Conservation (phyloP, 1,140 invertebrate species). For the Pogonus chalceus region DNA sequence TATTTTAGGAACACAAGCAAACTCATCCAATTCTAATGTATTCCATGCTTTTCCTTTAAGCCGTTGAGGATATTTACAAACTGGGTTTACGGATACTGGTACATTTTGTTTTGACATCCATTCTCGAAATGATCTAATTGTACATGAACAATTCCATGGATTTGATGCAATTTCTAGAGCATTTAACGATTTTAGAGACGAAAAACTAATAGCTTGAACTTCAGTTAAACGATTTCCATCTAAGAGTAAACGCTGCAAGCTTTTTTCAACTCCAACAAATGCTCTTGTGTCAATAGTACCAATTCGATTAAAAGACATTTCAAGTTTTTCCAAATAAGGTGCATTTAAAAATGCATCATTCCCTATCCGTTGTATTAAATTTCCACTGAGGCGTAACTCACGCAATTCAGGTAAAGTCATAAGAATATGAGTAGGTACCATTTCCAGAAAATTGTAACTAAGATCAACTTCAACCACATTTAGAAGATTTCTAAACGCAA, state of each 20-base stretch:
- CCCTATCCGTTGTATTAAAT: slow-evolving; percentile 56
- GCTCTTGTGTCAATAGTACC: slow-evolving; percentile 52
- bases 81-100: slow-evolving; percentile 55
- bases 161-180: slow-evolving; percentile 65
- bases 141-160: slow-evolving; percentile 74
- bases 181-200: slow-evolving; percentile 55
- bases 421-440: slow-evolving; percentile 60
- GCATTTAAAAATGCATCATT: slow-evolving; percentile 59
- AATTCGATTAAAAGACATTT: slow-evolving; percentile 60
- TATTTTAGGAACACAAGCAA: slow-evolving; percentile 64
- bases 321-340: slow-evolving; percentile 58
- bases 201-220: slow-evolving; percentile 51
- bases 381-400: slow-evolving; percentile 61
- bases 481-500: slow-evolving; percentile 56
- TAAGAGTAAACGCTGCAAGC: slow-evolving; percentile 63
- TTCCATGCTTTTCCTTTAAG: slow-evolving; percentile 59
- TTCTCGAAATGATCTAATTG: slow-evolving; percentile 55
- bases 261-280: slow-evolving; percentile 59
- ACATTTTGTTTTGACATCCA: slow-evolving; percentile 73
- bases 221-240: slow-evolving; percentile 61
- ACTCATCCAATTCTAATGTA: slow-evolving; percentile 63
- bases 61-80: slow-evolving; percentile 51
- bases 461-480: slow-evolving; percentile 71
- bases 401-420: slow-evolving; percentile 58
- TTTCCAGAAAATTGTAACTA: slow-evolving; percentile 55